phyloP scores from a whole-genome alignment of 2,888 invertebrate genomes.

The Papilio demoleus region DNA sequence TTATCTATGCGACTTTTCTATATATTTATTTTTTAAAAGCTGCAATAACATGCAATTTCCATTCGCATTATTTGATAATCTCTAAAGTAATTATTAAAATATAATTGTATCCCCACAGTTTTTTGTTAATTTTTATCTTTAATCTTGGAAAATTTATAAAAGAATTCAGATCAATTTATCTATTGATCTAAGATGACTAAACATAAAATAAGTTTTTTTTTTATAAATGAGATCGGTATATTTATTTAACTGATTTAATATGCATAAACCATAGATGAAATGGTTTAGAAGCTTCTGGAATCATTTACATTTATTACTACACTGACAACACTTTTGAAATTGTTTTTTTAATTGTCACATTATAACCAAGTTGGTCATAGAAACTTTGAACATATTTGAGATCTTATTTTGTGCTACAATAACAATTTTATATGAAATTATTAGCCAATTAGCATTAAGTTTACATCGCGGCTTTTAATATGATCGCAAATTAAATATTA shows the following conservation, averaged over 20 bases:
- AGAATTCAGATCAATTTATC: no score
- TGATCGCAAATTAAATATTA: background rate
- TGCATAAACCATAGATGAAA: background rate
- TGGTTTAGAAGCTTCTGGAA: constrained; percentile 7
- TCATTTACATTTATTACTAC: constrained; percentile 21
- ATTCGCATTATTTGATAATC: no score
- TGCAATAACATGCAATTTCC: background rate
- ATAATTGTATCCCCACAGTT: no score
- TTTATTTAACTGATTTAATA: background rate
- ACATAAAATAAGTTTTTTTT: background rate
- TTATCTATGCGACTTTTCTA: background rate
- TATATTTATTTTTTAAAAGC: background rate
- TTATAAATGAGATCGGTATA: background rate
- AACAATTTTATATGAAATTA: background rate
- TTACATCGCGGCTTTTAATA: constrained; percentile 11
- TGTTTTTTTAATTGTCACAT: background rate
- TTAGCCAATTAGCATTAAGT: background rate
- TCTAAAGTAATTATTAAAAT: no score
- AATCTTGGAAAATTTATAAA: no score
- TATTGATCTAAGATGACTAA: background rate
- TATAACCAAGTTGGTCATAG: background rate
- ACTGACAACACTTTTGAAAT: background rate
- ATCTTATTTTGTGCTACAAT: background rate
- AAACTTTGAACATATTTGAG: background rate
- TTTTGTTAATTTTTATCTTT: no score